Percentiles rank a stretch among this genome's conserved stretches.
Evolutionary conservation across 2,797 vertebrate genomes (phyloP).

Genomic region (Rhinophrynus dorsalis): DNA sequence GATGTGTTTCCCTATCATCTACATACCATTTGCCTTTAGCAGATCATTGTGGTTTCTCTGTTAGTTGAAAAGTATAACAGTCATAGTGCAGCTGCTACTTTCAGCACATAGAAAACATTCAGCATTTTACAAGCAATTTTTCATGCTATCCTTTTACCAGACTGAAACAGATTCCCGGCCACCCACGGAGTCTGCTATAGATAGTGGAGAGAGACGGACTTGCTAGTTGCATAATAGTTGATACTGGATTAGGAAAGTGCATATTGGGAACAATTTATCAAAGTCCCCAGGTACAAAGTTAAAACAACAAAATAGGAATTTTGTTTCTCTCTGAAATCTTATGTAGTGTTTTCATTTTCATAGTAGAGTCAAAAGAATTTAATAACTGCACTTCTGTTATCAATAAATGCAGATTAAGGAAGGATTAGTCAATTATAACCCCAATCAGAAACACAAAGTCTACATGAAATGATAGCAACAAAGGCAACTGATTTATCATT

Average conservation of each 20-base stretch:
- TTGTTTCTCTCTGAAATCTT: too few species aligned
- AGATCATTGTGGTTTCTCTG: not conserved
- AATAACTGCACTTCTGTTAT: too few species aligned
- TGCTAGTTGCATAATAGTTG: not conserved
- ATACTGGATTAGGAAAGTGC: not conserved
- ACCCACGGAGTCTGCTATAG: slow-evolving; percentile 25
- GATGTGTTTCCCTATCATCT: slow-evolving; percentile 2
- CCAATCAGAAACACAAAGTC: too few species aligned
- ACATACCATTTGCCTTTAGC: slow-evolving; percentile 16
- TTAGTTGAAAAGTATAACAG: not conserved
- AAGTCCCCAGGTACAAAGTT: too few species aligned
- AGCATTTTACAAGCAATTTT: slow-evolving; percentile 9
- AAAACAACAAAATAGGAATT: too few species aligned
- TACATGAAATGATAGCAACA: too few species aligned
- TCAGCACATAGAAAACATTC: not conserved
- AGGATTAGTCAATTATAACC: too few species aligned
- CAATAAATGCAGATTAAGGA: too few species aligned
- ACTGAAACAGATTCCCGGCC: slow-evolving; percentile 9
- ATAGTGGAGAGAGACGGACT: slow-evolving; percentile 4
- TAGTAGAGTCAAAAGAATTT: too few species aligned
- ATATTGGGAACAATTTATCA: too few species aligned
- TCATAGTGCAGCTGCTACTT: slow-evolving; percentile 14
- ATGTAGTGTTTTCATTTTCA: too few species aligned
- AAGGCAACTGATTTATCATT: too few species aligned
- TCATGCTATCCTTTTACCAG: slow-evolving; percentile 1